Conservation (phyloP, 2,888 invertebrate genomes). For the Eupithecia tripunctaria region DNA sequence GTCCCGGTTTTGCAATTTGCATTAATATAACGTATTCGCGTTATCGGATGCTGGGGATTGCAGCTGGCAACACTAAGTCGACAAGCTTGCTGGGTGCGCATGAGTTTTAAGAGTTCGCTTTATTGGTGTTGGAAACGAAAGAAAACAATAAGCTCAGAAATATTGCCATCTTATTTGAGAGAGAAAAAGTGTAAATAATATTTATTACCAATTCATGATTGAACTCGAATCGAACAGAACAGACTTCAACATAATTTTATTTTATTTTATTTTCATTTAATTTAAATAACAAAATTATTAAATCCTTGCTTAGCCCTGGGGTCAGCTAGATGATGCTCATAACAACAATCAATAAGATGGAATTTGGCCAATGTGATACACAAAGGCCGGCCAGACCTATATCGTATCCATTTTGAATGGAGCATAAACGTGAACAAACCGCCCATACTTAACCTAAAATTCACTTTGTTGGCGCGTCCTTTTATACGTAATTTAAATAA, state of each 20-base stretch:
- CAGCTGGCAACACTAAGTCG: constrained; percentile 32
- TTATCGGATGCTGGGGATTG: constrained; percentile 49
- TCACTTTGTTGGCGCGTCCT: too few relatives aligned
- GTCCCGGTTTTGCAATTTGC: constrained; percentile 59
- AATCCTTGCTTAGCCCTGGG: too few relatives aligned
- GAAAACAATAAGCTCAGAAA: not conserved
- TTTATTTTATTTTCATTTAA: too few relatives aligned
- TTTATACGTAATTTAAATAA: too few relatives aligned
- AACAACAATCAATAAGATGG: too few relatives aligned
- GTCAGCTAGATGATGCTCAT: too few relatives aligned
- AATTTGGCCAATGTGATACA: too few relatives aligned
- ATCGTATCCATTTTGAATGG: too few relatives aligned
- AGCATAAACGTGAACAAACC: too few relatives aligned
- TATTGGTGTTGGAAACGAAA: not conserved
- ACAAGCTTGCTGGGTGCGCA: constrained; percentile 15
- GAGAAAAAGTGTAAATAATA: not conserved
- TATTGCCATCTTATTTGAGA: not conserved
- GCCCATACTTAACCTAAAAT: too few relatives aligned
- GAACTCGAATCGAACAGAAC: not conserved
- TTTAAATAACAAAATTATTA: too few relatives aligned
- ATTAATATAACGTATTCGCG: constrained; percentile 65
- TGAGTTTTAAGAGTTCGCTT: constrained; percentile 1
- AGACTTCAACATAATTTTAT: not conserved
- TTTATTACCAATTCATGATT: not conserved
- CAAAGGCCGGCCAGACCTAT: too few relatives aligned